Evolutionary conservation across 2,113 vertebrate species (phyloP), one percentile per base, ranked within the genome.

Genomic region (Cochlearius cochlearius): DNA sequence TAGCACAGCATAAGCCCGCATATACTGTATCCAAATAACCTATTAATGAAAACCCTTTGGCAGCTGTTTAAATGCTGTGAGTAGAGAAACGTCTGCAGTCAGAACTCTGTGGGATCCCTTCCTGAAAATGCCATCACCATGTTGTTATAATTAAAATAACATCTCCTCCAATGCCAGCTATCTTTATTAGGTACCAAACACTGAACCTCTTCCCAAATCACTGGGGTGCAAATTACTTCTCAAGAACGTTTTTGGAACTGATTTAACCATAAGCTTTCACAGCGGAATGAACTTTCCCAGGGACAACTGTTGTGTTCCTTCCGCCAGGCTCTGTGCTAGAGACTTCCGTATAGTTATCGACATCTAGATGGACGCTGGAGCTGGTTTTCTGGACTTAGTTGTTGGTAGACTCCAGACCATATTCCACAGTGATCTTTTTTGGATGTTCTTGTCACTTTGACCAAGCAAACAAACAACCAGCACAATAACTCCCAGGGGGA

Each of bases 91-190:
- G 21, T 91, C 77, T 95, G 94, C 95, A 97, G 80, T 96, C 71
- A 92, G 55, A 96, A 32, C 67, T 96, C 91, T 62, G 60, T 60
- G 92, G 74, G 90, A 96, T 96, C 95, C 78, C 38, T 95, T 96
- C 76, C 77, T 94, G 86, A 95, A 97, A 94, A 93, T 94, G 72
- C 84, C 82, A 95, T 96, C 86, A 89, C 73, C 52, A 27, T 58
- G 91, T 94, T 90, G 78, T 96, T 96, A 85, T 92, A 91, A 90
- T 71, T 94, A 96, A 97, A 98, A 94, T 92, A 95, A 86, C 77
- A 94, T 85, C 95, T 79, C 86, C 76, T 80, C 85, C 60, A 47
- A 86, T 85, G 97, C 68, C 73, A 97, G 63, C 69, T 92, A 60
- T 58, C 93, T 96, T 96, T 91, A 81, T 97, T 68, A 90, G 78